A percentile compares a stretch with the other conserved stretches of the same genome.
Conservation (phyloP, 2,888 invertebrate species). For the Hymenopus coronatus region DNA sequence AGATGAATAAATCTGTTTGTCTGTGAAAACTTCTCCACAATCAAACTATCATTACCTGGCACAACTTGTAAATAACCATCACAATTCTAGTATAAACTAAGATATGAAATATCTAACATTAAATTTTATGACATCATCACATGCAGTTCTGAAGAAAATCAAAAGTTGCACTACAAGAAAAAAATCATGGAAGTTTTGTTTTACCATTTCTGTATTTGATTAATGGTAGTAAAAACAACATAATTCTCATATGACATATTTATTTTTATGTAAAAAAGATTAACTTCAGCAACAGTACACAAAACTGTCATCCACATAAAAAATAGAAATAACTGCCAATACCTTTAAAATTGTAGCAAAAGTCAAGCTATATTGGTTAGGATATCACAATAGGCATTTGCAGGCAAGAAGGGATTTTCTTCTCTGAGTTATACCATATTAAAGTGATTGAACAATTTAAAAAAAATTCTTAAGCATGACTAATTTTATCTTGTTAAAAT, state of each 20-base stretch:
- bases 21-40: too few relatives aligned
- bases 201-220: too few relatives aligned
- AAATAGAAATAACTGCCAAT: not conserved
- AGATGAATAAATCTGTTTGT: too few relatives aligned
- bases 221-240: not conserved
- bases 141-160: too few relatives aligned
- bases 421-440: not conserved
- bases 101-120: too few relatives aligned
- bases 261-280: not conserved
- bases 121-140: too few relatives aligned
- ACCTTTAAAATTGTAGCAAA: not conserved
- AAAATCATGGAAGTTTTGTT: too few relatives aligned
- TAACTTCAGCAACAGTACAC: not conserved
- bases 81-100: too few relatives aligned
- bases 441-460: not conserved
- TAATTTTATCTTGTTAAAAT: not conserved
- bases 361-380: not conserved
- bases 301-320: not conserved
- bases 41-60: too few relatives aligned
- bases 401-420: not conserved
- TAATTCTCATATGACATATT: not conserved
- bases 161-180: too few relatives aligned
- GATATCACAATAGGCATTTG: not conserved
- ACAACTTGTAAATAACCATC: too few relatives aligned
- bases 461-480: not conserved